Percentiles rank a stretch among this genome's conserved stretches.
phyloP scores from a whole-genome alignment of 2,888 invertebrate genomes.

The Teleiodes luculella region DNA sequence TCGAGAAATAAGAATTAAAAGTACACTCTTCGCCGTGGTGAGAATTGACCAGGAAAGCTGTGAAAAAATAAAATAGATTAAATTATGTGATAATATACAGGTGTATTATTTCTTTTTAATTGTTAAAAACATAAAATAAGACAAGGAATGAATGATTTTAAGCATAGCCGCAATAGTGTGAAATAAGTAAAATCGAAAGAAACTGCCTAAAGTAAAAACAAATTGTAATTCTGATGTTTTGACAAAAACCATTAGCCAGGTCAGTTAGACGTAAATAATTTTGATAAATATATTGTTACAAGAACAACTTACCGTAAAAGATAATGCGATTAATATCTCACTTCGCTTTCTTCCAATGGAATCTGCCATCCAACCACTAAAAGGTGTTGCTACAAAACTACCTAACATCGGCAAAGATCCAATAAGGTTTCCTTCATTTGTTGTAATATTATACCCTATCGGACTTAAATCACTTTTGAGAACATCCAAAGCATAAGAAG shows the following conservation, averaged over 20 bases:
- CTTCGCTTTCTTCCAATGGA: slow-evolving; percentile 37
- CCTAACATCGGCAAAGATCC: slow-evolving; percentile 39
- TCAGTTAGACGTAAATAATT: too few species aligned
- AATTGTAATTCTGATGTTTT: too few species aligned
- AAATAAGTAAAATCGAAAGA: too few species aligned
- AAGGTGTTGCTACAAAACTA: slow-evolving; percentile 24
- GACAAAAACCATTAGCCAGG: too few species aligned
- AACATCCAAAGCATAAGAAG: slow-evolving; percentile 34
- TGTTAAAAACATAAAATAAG: too few species aligned
- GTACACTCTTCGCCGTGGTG: slow-evolving; percentile 30
- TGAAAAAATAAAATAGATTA: slow-evolving; percentile 21
- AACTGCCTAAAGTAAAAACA: too few species aligned
- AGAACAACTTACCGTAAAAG: slow-evolving; percentile 34
- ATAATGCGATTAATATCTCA: slow-evolving; percentile 29
- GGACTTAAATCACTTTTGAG: slow-evolving; percentile 33
- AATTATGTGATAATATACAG: too few species aligned
- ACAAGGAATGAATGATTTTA: too few species aligned
- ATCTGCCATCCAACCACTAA: slow-evolving; percentile 31
- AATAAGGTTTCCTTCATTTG: slow-evolving; percentile 31
- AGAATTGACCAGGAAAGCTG: slow-evolving; percentile 41
- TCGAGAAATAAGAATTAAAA: slow-evolving; percentile 29
- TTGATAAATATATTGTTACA: too few species aligned
- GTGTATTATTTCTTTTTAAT: too few species aligned
- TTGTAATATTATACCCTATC: slow-evolving; percentile 29
- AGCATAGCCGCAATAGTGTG: too few species aligned